Percentiles rank a stretch among this genome's conserved stretches.
Conservation (phyloP, 2,797 vertebrate species). For the Neosilurus hyrtlii region DNA sequence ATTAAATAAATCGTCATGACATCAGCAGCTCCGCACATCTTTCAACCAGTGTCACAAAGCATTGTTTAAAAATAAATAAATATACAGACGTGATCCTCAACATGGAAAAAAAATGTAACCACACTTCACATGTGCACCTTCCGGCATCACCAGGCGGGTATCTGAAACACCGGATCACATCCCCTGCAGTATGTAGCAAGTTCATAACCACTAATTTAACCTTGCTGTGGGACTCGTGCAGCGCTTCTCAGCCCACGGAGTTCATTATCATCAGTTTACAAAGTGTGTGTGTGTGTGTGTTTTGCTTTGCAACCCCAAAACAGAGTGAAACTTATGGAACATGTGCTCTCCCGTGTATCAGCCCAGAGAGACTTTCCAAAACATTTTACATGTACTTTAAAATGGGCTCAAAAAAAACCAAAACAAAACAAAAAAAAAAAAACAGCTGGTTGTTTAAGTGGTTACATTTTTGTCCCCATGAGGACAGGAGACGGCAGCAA, state of each 20-base stretch:
- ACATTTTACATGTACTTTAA: background rate
- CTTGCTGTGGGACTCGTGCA: background rate
- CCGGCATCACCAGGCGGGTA: background rate
- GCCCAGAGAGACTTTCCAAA: background rate
- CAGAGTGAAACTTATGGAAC: background rate
- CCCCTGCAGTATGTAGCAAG: background rate
- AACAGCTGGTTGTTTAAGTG: background rate
- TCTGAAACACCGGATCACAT: background rate
- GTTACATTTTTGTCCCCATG: background rate
- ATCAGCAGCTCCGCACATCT: background rate
- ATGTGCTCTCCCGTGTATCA: background rate
- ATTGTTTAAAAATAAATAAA: slow-evolving; percentile 47
- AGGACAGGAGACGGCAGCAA: background rate
- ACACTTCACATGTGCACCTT: background rate
- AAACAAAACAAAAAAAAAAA: background rate
- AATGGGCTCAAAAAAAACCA: background rate
- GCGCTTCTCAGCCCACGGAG: background rate
- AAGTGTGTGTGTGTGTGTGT: background rate
- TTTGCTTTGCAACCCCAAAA: background rate
- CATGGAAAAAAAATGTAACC: background rate
- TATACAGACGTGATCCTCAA: slow-evolving; percentile 23
- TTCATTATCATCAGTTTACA: background rate
- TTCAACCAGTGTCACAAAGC: slow-evolving; percentile 45
- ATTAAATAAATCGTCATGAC: background rate
- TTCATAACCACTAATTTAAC: background rate